Evolutionary conservation across 2,797 vertebrate species (phyloP).

Genomic region (Rhynchonycteris naso): DNA sequence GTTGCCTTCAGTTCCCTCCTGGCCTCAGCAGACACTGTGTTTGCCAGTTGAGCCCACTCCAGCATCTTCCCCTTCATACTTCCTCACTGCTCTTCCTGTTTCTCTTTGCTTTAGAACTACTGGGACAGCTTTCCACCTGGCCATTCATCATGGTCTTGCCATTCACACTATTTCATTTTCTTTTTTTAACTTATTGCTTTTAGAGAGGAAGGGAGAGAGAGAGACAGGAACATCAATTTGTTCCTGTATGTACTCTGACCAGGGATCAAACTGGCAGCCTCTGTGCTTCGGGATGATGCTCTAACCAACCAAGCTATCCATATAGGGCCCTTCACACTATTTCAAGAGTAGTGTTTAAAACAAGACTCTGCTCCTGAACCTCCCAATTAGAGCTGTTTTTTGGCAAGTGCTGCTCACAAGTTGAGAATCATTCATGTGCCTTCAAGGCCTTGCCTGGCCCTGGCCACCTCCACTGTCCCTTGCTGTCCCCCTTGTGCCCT

Average conservation of each 20-base stretch:
- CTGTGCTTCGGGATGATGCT: no score
- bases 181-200: no score
- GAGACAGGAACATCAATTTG: no score
- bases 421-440: neutral
- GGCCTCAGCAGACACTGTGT: neutral
- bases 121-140: neutral
- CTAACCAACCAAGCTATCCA: no score
- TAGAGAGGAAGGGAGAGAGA: no score
- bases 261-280: no score
- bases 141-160: neutral
- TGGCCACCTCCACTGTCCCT: neutral
- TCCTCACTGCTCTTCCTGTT: neutral
- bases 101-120: neutral
- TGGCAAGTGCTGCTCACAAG: neutral
- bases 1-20: neutral
- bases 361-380: neutral
- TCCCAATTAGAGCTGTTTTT: neutral
- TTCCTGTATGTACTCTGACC: no score
- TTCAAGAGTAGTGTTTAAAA: neutral
- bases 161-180: neutral
- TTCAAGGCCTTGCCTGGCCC: rapidly evolving
- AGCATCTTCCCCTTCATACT: neutral
- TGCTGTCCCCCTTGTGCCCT: no score
- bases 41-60: no score
- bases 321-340: neutral